Percentiles rank a stretch among this genome's conserved stretches.
These are phyloP conservation scores for Dascyllus trimaculatus DNA, from an alignment of 2,113 vertebrate species.

Conservation along the genomic window DNA sequence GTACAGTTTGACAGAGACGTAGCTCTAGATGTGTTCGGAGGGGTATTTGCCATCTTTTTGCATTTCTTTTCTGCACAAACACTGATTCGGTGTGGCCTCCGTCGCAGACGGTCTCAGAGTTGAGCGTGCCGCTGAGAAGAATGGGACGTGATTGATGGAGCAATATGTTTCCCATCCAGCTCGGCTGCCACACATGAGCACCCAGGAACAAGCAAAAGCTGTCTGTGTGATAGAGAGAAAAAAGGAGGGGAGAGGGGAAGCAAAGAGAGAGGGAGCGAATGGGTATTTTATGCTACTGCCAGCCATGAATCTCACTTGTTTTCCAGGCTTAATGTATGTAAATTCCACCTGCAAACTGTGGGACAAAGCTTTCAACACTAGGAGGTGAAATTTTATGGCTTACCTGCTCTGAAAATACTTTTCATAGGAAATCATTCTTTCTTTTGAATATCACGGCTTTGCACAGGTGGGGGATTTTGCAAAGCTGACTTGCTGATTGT, in stretches of 20 bases:
- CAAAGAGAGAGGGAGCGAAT: slow-evolving; percentile 18
- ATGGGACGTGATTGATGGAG: slow-evolving; percentile 78
- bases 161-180: slow-evolving; percentile 79
- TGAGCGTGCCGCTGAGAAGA: slow-evolving; percentile 47
- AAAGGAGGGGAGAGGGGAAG: background rate
- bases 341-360: slow-evolving; percentile 77
- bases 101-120: slow-evolving; percentile 34
- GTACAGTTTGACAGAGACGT: slow-evolving; percentile 41
- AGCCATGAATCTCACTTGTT: slow-evolving; percentile 69
- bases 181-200: slow-evolving; percentile 77
- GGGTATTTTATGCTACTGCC: slow-evolving; percentile 55
- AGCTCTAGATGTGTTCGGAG: slow-evolving; percentile 28
- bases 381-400: slow-evolving; percentile 70
- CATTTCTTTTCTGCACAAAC: slow-evolving; percentile 38
- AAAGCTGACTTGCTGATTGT: slow-evolving; percentile 71
- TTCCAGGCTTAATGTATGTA: slow-evolving; percentile 75
- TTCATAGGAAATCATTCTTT: slow-evolving; percentile 59
- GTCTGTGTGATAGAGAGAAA: slow-evolving; percentile 59
- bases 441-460: slow-evolving; percentile 55
- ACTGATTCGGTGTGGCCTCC: slow-evolving; percentile 36
- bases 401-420: slow-evolving; percentile 67
- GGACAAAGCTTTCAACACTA: slow-evolving; percentile 70
- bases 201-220: slow-evolving; percentile 68
- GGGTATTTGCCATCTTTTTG: slow-evolving; percentile 63
- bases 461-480: slow-evolving; percentile 70